phyloP scores from a whole-genome alignment of 2,888 invertebrate species.

The Periphyllus acericola region DNA sequence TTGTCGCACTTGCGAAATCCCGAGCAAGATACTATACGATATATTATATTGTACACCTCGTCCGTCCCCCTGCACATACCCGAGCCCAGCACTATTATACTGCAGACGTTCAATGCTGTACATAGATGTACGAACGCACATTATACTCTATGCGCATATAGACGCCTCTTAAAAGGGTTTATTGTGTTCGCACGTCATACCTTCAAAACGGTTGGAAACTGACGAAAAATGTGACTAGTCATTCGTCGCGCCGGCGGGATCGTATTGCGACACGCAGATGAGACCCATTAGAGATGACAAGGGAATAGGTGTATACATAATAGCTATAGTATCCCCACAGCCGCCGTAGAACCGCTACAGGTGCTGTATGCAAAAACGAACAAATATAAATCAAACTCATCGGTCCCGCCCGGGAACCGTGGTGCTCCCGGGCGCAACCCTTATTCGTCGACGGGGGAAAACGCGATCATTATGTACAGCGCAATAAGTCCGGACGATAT shows the following conservation, averaged over 20 bases:
- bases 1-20: neutral
- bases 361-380: constrained; percentile 30
- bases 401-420: neutral
- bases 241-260: neutral
- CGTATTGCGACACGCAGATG: constrained; percentile 16
- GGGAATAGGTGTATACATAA: too few relatives aligned
- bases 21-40: neutral
- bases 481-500: neutral
- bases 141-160: neutral
- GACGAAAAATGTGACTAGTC: constrained; percentile 50
- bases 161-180: constrained; percentile 1
- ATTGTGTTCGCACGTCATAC: neutral
- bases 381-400: neutral
- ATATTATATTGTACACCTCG: neutral
- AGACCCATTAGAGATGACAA: neutral
- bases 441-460: neutral
- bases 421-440: neutral
- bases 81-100: neutral
- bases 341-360: neutral
- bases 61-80: neutral
- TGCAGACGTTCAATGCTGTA: neutral
- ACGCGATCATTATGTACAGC: neutral
- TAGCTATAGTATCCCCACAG: too few relatives aligned
- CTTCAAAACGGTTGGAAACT: constrained; percentile 36
- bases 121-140: neutral